Base-by-base conservation (phyloP, 2,113 vertebrate genomes). In the Lamprologus lemairii region DNA sequence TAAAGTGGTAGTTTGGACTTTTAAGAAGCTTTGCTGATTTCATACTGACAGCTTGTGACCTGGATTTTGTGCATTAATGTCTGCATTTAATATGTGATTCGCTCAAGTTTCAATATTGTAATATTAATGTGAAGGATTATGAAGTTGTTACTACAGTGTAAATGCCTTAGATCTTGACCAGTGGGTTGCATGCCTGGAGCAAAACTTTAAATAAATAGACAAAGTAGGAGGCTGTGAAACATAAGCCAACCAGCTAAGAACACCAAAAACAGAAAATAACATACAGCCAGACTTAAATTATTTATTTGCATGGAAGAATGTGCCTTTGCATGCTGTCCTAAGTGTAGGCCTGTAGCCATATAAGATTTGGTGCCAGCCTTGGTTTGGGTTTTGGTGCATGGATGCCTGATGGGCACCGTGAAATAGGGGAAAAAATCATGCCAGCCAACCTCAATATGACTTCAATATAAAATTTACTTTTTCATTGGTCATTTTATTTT, bases 371-470 rank as follows among this genome's bases (percentile, higher is more conserved):
- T 88, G 87, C 91, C 89, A 89, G 79, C 28, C 13, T 83, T 37
- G 89, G 92, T 91, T 90, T 89, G 82, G 51, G 23, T 85, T 92
- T 87, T 86, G 87, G 83, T 92, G 86, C 45, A 54, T 51, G 28
- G 53, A 82, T 81, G 42, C 31, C 79, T 33, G 81, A 53, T 23
- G 21, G 45, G 42, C 88, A 88, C 37, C 3, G 13, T 14, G 9
- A 84, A 91, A 82, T 42, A 55, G 23, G n/a, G 42, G 79, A 4
- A 57, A 31, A 57, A 78, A 85, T 73, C 81, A 47, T 68, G 28
- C 49, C 37, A 65, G 54, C 26, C 65, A 60, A 55, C 31, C 6
- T 80, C 37, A 65, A 37, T 65, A 84, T 68, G 63, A 65, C 58
- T 28, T 57, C 58, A 83, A n/a, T 75, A 80, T 73, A 75, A 82